Percentiles rank a stretch among this genome's conserved stretches.
phyloP scores from a whole-genome alignment of 2,113 vertebrate species.

The Hipposideros armiger region DNA sequence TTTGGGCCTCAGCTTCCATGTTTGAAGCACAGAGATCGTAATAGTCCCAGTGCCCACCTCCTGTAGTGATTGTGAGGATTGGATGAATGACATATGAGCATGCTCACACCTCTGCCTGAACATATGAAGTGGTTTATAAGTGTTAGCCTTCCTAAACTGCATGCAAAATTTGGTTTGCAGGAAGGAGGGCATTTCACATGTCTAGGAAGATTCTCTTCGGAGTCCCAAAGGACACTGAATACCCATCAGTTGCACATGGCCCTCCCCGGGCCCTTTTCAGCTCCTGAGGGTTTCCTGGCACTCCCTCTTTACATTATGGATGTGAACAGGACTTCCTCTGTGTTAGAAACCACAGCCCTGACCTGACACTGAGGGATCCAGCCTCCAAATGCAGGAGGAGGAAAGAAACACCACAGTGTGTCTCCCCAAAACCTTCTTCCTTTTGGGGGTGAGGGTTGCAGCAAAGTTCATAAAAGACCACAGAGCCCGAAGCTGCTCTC shows the following conservation, averaged over 20 bases:
- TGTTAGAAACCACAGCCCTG: background rate
- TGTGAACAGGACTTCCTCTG: background rate
- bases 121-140: background rate
- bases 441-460: background rate
- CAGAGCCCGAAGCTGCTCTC: background rate
- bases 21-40: background rate
- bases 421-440: background rate
- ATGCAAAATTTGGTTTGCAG: background rate
- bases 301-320: background rate
- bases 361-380: background rate
- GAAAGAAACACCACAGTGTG: background rate
- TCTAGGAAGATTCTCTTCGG: background rate
- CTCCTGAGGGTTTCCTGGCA: background rate
- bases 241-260: background rate
- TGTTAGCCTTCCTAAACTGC: background rate
- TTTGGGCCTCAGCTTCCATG: background rate
- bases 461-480: conserved; percentile 1
- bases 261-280: background rate
- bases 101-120: background rate
- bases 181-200: background rate
- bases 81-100: background rate
- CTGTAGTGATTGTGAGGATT: background rate
- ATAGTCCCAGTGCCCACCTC: background rate
- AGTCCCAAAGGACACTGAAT: background rate
- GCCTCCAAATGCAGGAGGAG: background rate